A percentile compares a stretch with the other conserved stretches of the same genome.
phyloP scores from a whole-genome alignment of 1,140 invertebrate species.

The Charaxes varanes region DNA sequence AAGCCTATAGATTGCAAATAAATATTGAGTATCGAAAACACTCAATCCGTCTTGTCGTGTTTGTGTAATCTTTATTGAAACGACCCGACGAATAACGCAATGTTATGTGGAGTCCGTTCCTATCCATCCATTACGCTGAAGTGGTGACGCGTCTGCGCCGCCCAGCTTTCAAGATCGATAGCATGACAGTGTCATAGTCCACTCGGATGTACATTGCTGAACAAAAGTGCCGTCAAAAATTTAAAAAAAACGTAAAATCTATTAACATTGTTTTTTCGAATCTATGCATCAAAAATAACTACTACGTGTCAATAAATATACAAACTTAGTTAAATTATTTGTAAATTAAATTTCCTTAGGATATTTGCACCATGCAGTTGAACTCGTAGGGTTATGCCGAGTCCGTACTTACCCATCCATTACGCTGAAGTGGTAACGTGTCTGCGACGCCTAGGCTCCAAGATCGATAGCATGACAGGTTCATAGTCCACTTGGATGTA shows the following conservation, averaged over 20 bases:
- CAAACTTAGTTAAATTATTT: no score
- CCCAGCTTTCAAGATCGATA: conserved; percentile 24
- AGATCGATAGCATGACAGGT: conserved; percentile 30
- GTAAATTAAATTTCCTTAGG: no score
- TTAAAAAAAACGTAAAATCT: no score
- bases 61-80: no score
- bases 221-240: no score
- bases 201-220: conserved; percentile 13
- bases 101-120: conserved; percentile 10
- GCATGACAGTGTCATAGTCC: conserved; percentile 25
- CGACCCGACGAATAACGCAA: conserved; percentile 5
- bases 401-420: conserved; percentile 22
- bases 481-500: conserved; percentile 20
- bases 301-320: no score
- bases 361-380: no score
- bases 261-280: no score
- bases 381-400: conserved; percentile 9
- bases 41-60: conserved; percentile 14
- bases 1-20: no score
- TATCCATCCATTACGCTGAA: conserved; percentile 29
- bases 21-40: no score
- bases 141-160: conserved; percentile 27
- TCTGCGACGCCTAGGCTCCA: conserved; percentile 18
- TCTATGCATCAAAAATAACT: no score
- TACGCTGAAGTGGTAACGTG: conserved; percentile 30